Evolutionary conservation across 1,140 invertebrate species (phyloP), one percentile per base, ranked within the genome.

Genomic region (Camponotus vicinus): DNA sequence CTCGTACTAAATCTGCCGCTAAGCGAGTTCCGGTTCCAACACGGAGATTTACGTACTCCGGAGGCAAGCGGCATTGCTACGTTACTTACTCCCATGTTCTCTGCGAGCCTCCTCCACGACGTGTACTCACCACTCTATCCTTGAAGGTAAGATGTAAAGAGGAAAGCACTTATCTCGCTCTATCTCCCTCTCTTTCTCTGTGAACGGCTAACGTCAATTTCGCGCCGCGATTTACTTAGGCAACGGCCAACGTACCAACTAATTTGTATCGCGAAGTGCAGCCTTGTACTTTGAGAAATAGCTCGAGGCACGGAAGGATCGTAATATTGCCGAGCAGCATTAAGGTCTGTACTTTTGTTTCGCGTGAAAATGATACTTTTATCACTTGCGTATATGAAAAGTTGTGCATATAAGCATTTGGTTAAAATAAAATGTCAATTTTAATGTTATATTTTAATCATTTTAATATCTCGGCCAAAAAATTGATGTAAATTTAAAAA

Each of bases 1-100:
- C 91, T 93, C 91, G 91, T 91, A 94, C 93, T 94, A 94, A 94
- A 94, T 94, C 94, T 93, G 91, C 92, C 91, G 88, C 91, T 93
- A 93, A 93, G 92, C 93, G 92, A 93, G 91, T 92, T 93, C 93
- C 93, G 92, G 89, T 93, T 91, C 91, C 89, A 91, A 55, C 69
- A 59, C 32, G 45, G 88, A 93, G 92, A 94, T 94, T 94, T 93
- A 94, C 93, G 92, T 92, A 93, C 92, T 92, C 87, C 86, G 80
- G 85, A 90, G 88, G 90, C 91, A 88, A 88, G 88, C 90, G 70
- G 64, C 45, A 78, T 85, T 73, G 86, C 40, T 85, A 80, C 88
- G 84, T 87, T 89, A 85, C 78, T 87, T 85, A 88, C 85, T 64
- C 85, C 45, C 85, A 73, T 86, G 88, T 87, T 79, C 88, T 76